These are phyloP conservation scores for Anagrus nilaparvatae DNA, from an alignment of 1,140 invertebrate genomes.

Conservation along the genomic window DNA sequence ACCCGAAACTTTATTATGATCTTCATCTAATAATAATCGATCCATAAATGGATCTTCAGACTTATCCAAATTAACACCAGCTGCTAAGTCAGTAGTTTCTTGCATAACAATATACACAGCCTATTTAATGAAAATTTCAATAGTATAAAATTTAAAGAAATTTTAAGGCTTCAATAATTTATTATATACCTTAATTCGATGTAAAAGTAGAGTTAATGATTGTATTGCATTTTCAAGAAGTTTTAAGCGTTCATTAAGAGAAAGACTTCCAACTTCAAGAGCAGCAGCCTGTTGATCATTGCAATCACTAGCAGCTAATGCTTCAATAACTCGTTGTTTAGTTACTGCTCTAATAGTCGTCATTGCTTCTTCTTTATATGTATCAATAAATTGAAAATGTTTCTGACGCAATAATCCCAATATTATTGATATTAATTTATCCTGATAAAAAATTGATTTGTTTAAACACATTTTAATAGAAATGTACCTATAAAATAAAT, in stretches of 20 bases:
- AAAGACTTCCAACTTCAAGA: conserved; percentile 43
- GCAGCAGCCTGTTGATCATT: conserved; percentile 41
- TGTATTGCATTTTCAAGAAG: conserved; percentile 65
- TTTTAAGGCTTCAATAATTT: conserved; percentile 2
- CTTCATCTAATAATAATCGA: conserved; percentile 57
- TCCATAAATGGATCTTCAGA: conserved; percentile 42
- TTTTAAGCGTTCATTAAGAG: conserved; percentile 67
- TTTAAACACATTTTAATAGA: too few species aligned
- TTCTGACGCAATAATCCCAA: conserved; percentile 79
- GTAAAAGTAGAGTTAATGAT: conserved; percentile 42
- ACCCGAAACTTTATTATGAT: conserved; percentile 53
- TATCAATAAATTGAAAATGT: conserved; percentile 79
- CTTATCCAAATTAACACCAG: conserved; percentile 41
- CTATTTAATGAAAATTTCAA: conserved; percentile 26
- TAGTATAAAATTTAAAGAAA: conserved; percentile 1
- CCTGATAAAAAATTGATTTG: conserved; percentile 43
- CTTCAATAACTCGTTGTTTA: conserved; percentile 80
- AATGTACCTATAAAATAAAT: too few species aligned
- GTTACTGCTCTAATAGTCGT: conserved; percentile 79
- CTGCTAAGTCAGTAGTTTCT: conserved; percentile 50
- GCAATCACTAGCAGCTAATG: conserved; percentile 55
- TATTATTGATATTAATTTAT: conserved; percentile 78
- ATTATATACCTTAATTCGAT: conserved; percentile 49
- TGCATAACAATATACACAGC: conserved; percentile 65
- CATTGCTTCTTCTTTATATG: conserved; percentile 80